A percentile compares a stretch with the other conserved stretches of the same genome.
Conservation (phyloP, 2,113 vertebrate genomes). For the Pseudolaguvia tuberculata region DNA sequence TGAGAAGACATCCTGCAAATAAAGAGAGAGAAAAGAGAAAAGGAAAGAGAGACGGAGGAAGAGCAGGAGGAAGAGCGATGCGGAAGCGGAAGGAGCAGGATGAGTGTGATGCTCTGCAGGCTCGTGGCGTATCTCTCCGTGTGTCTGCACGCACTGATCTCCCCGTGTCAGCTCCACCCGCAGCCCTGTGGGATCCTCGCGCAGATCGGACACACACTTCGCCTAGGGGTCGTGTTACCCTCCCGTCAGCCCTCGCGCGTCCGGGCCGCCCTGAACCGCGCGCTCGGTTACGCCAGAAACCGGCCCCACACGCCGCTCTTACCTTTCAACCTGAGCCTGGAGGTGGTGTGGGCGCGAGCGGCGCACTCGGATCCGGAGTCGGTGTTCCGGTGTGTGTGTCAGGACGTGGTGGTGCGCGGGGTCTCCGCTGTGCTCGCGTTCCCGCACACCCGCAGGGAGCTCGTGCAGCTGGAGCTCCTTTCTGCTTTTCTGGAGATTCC, state of each 20-base stretch:
- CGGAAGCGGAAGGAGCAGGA: constrained; percentile 12
- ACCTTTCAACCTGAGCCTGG: constrained; percentile 81
- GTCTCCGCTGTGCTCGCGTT: constrained; percentile 82
- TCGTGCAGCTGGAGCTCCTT: constrained; percentile 88
- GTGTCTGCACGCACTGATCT: constrained; percentile 56
- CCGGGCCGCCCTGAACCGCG: constrained; percentile 75
- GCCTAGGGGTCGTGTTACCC: constrained; percentile 78
- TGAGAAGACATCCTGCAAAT: neutral
- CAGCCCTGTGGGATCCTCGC: constrained; percentile 76
- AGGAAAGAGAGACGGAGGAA: neutral
- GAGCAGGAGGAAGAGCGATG: constrained; percentile 7
- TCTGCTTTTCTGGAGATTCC: constrained; percentile 82
- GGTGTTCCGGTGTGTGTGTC: constrained; percentile 76
- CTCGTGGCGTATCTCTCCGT: constrained; percentile 51
- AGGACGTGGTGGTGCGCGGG: constrained; percentile 76
- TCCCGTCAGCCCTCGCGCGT: constrained; percentile 67
- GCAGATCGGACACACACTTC: constrained; percentile 76
- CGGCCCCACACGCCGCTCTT: constrained; percentile 55
- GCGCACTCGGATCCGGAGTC: constrained; percentile 77
- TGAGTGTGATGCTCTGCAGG: constrained; percentile 28
- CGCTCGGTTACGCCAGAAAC: constrained; percentile 69
- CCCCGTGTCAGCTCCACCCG: constrained; percentile 66
- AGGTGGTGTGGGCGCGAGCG: constrained; percentile 70
- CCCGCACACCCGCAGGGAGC: constrained; percentile 79
- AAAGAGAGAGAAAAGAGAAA: neutral